Conservation (phyloP, 2,113 vertebrate species). For the Salminus brasiliensis region DNA sequence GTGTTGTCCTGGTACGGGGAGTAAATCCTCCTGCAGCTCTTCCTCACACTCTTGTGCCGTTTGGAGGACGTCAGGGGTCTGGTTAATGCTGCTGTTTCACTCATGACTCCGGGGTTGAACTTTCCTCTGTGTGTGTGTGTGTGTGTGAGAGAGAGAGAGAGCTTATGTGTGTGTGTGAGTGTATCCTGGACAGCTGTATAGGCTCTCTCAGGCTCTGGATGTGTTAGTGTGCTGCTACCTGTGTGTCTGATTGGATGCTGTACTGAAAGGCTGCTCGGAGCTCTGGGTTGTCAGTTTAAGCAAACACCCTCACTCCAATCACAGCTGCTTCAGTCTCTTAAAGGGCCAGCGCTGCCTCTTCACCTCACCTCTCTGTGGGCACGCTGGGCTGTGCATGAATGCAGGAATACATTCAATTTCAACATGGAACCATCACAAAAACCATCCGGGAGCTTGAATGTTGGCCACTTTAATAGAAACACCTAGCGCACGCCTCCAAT, state of each 20-base stretch:
- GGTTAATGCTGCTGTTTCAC: constrained; percentile 61
- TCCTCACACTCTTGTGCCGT: constrained; percentile 79
- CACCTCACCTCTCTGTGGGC: no score
- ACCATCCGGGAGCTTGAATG: no score
- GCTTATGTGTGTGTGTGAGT: constrained; percentile 18
- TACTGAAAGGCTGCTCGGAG: constrained; percentile 53
- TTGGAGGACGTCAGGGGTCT: constrained; percentile 75
- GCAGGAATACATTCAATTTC: no score
- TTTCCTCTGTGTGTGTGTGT: constrained; percentile 20
- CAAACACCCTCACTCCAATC: constrained; percentile 62
- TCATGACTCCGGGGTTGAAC: constrained; percentile 63
- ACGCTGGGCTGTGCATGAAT: no score
- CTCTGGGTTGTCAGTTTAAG: constrained; percentile 33
- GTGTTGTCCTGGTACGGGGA: constrained; percentile 82
- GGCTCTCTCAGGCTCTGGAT: no score
- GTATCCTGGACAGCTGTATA: no score
- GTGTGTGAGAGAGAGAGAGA: neutral
- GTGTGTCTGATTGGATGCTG: constrained; percentile 57
- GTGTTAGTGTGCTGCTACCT: constrained; percentile 45
- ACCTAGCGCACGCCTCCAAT: no score
- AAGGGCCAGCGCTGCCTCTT: constrained; percentile 66
- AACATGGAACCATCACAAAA: no score
- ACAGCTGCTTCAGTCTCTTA: constrained; percentile 66
- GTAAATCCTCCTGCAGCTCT: constrained; percentile 81
- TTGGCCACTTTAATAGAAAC: no score